Conservation (phyloP, 2,888 invertebrate species). For the Cephus nigrinus region DNA sequence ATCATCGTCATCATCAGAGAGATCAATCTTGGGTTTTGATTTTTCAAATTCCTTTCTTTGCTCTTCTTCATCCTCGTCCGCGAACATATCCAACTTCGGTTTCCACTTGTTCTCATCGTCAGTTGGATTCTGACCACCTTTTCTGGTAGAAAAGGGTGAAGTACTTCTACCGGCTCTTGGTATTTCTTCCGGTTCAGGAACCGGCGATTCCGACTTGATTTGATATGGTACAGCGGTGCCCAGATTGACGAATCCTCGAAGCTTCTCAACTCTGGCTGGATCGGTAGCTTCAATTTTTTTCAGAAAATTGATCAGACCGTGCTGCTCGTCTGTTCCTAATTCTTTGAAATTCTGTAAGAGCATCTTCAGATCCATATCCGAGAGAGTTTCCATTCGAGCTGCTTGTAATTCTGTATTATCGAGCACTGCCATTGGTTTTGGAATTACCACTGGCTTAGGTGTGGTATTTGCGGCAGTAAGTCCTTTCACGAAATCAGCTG, state of each 20-base stretch:
- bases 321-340: constrained; percentile 83
- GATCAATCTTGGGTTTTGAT: constrained; percentile 66
- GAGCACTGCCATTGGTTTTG: constrained; percentile 29
- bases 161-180: constrained; percentile 44
- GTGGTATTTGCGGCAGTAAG: constrained; percentile 36
- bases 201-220: constrained; percentile 34
- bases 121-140: constrained; percentile 64
- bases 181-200: constrained; percentile 29
- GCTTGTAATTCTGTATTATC: constrained; percentile 62
- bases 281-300: constrained; percentile 84
- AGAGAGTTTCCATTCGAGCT: constrained; percentile 78
- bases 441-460: constrained; percentile 10
- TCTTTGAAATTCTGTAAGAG: constrained; percentile 85
- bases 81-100: constrained; percentile 61
- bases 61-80: constrained; percentile 54
- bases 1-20: constrained; percentile 82
- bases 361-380: constrained; percentile 83
- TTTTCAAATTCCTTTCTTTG: constrained; percentile 46
- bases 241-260: constrained; percentile 81
- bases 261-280: constrained; percentile 80
- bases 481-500: constrained; percentile 68
- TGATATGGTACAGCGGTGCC: constrained; percentile 50
- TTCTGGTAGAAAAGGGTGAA: constrained; percentile 69
- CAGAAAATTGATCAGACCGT: constrained; percentile 82
- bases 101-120: constrained; percentile 61